phyloP scores from a whole-genome alignment of 2,113 vertebrate genomes.

The Tragelaphus strepsiceros region DNA sequence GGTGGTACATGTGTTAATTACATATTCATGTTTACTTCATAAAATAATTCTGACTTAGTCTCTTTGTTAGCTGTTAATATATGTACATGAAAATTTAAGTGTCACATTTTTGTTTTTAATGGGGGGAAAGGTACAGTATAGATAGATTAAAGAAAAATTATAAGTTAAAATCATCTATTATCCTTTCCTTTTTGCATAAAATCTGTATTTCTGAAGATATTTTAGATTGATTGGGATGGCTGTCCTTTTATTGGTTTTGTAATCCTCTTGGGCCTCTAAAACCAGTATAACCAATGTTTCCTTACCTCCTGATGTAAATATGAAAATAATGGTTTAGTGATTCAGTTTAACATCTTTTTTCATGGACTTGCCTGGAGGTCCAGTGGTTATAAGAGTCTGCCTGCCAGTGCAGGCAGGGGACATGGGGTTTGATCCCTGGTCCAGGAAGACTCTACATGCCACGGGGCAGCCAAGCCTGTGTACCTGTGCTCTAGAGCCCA shows the following conservation, averaged over 20 bases:
- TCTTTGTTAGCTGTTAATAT: conserved; percentile 48
- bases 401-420: not conserved
- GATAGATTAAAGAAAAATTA: not conserved
- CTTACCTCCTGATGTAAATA: not conserved
- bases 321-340: not conserved
- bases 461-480: not conserved
- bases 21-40: conserved; percentile 36
- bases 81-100: not conserved
- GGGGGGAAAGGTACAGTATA: not conserved
- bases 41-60: conserved; percentile 27
- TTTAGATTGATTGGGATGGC: not conserved
- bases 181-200: not conserved
- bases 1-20: conserved; percentile 24
- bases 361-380: not conserved
- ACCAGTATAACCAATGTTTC: not conserved
- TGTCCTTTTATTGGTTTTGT: not conserved
- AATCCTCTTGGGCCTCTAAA: not conserved
- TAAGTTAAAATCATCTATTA: not conserved
- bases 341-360: not conserved
- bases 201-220: not conserved
- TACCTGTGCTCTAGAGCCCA: not conserved
- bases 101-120: conserved; percentile 29
- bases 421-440: not conserved
- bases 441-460: not conserved
- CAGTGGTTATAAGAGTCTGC: not conserved